These are phyloP conservation scores for Acrossocheilus fasciatus DNA, from an alignment of 2,797 vertebrate species.

Conservation along the genomic window DNA sequence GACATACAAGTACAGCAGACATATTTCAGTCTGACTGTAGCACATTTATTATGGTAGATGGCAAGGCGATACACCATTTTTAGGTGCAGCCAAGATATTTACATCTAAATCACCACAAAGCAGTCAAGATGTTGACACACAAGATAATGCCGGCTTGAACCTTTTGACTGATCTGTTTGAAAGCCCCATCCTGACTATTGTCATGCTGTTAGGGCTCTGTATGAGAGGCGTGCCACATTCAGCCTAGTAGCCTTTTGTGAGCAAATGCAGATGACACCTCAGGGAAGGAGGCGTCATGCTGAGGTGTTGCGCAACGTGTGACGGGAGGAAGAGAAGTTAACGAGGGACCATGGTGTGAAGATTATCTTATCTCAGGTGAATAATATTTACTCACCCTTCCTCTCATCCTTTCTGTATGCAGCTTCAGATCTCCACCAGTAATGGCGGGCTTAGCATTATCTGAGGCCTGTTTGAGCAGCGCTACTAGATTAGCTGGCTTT, in stretches of 20 bases:
- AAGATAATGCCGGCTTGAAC: background rate
- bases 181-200: constrained; percentile 23
- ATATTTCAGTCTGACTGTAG: background rate
- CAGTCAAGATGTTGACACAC: constrained; percentile 1
- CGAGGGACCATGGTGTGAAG: constrained; percentile 10
- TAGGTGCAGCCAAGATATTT: background rate
- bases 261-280: constrained; percentile 18
- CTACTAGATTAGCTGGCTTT: background rate
- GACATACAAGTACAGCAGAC: background rate
- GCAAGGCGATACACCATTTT: background rate
- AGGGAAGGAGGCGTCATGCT: background rate
- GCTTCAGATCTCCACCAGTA: constrained; percentile 16
- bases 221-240: constrained; percentile 2
- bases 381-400: constrained; percentile 37
- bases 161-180: background rate
- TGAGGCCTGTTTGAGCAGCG: constrained; percentile 10
- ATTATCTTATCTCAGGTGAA: constrained; percentile 41
- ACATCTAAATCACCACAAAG: background rate
- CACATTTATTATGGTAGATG: background rate
- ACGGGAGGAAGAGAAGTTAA: constrained; percentile 39
- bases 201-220: background rate
- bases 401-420: constrained; percentile 28
- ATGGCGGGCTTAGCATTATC: constrained; percentile 20
- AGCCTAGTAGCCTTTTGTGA: constrained; percentile 26
- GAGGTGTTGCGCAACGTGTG: constrained; percentile 9